phyloP scores from a whole-genome alignment of 2,888 invertebrate species.

The Archips crataeganus region DNA sequence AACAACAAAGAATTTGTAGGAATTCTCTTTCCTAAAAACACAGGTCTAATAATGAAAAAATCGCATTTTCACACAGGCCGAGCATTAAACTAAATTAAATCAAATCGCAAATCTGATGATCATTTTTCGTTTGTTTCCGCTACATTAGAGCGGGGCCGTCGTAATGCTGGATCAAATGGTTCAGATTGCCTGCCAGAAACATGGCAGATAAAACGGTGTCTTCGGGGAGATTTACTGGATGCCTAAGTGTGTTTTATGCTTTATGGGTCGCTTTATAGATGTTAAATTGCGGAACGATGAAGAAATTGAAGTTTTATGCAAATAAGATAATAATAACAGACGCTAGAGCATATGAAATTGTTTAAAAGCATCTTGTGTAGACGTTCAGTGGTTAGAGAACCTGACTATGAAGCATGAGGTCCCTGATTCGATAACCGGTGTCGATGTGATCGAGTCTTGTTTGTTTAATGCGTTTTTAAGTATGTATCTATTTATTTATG shows the following conservation, averaged over 20 bases:
- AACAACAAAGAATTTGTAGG: background rate
- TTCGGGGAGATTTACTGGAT: constrained; percentile 28
- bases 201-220: constrained; percentile 28
- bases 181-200: constrained; percentile 30
- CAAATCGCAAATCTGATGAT: constrained; percentile 25
- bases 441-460: too few species aligned
- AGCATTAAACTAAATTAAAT: constrained; percentile 36
- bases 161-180: constrained; percentile 37
- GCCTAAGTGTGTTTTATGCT: constrained; percentile 40
- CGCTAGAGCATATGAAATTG: background rate
- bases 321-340: background rate
- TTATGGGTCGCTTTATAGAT: constrained; percentile 29
- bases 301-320: constrained; percentile 13
- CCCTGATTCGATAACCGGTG: too few species aligned
- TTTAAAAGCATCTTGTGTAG: background rate
- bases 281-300: constrained; percentile 10
- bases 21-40: background rate
- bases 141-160: constrained; percentile 34
- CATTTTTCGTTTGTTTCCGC: constrained; percentile 37
- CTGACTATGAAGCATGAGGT: too few species aligned
- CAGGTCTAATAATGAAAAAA: background rate
- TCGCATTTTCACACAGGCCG: background rate
- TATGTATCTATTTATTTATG: too few species aligned
- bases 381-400: too few species aligned
- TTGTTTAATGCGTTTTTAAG: too few species aligned